These are phyloP conservation scores for Propsilocerus akamusi DNA, from an alignment of 1,140 invertebrate species.

Conservation along the genomic window DNA sequence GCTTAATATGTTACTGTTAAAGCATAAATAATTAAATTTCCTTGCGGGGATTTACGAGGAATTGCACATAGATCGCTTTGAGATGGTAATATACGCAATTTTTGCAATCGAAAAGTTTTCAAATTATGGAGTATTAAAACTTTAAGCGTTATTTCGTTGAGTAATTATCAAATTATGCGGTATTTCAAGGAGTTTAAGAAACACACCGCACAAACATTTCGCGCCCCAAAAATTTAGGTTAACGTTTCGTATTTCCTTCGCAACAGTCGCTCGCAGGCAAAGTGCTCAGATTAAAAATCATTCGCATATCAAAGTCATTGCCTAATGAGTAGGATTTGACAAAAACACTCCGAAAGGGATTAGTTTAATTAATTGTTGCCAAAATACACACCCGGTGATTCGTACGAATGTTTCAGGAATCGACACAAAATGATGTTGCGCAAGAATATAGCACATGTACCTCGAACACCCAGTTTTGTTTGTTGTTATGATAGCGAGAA, in stretches of 20 bases:
- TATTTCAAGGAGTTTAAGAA: background rate
- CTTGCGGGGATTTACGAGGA: background rate
- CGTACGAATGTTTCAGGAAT: background rate
- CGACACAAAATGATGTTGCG: background rate
- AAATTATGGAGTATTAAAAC: background rate
- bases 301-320: background rate
- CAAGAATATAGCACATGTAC: too few species aligned
- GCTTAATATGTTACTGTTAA: background rate
- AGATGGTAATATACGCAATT: background rate
- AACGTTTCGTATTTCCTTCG: too few species aligned
- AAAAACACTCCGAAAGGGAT: background rate
- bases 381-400: background rate
- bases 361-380: background rate
- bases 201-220: background rate
- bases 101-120: background rate
- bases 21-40: constrained; percentile 1
- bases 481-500: too few species aligned
- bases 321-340: background rate
- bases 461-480: too few species aligned
- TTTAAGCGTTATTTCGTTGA: background rate
- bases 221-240: background rate
- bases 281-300: background rate
- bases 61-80: background rate
- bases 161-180: constrained; percentile 2
- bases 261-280: too few species aligned